phyloP scores from a whole-genome alignment of 2,888 invertebrate species.

The Eilema griseolum region DNA sequence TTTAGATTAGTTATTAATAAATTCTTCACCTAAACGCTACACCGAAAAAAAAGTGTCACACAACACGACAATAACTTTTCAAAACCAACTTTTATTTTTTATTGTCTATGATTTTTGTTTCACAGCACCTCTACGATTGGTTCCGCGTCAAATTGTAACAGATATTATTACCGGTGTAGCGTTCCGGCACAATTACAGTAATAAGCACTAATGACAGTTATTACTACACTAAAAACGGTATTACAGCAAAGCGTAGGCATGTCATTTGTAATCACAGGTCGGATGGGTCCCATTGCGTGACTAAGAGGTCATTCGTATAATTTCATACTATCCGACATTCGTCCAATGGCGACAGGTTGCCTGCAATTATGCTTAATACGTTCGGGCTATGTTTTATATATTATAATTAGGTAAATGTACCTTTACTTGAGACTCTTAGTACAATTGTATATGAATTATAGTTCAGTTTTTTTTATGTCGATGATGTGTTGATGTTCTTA shows the following conservation, averaged over 20 bases:
- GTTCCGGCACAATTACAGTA: constrained; percentile 56
- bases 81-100: background rate
- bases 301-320: constrained; percentile 36
- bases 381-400: constrained; percentile 14
- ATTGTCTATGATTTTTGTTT: constrained; percentile 2
- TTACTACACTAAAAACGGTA: constrained; percentile 51
- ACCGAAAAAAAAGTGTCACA: background rate
- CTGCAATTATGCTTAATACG: constrained; percentile 35
- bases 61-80: background rate
- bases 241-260: constrained; percentile 49
- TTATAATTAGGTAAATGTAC: constrained; percentile 18
- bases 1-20: background rate
- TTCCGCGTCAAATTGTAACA: constrained; percentile 63
- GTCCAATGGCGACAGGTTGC: constrained; percentile 41
- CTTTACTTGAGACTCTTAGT: background rate
- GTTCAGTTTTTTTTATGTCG: background rate
- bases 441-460: background rate
- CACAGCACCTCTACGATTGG: constrained; percentile 30
- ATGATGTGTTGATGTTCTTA: background rate
- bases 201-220: constrained; percentile 62
- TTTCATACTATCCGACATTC: constrained; percentile 40
- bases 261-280: constrained; percentile 43
- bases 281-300: constrained; percentile 50
- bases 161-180: constrained; percentile 63
- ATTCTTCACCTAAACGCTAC: background rate